These are phyloP conservation scores for Wasmannia auropunctata DNA, from an alignment of 1,140 invertebrate genomes.

Conservation along the genomic window DNA sequence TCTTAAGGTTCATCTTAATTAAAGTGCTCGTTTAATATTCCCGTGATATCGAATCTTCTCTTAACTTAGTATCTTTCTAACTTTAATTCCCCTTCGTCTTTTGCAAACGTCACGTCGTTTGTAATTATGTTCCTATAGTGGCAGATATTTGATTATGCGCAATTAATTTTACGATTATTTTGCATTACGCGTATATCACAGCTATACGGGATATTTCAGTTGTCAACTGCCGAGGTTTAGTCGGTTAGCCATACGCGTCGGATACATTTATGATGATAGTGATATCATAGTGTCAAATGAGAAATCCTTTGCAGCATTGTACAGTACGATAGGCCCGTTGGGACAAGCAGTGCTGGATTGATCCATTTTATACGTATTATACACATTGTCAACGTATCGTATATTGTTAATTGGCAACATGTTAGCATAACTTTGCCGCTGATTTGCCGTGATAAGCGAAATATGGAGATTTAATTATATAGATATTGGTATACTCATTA, in stretches of 20 bases:
- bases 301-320: constrained; percentile 27
- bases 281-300: constrained; percentile 11
- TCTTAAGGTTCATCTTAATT: constrained; percentile 35
- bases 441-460: constrained; percentile 7
- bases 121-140: background rate
- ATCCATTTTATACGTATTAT: constrained; percentile 28
- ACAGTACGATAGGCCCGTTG: background rate
- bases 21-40: constrained; percentile 43
- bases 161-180: constrained; percentile 34
- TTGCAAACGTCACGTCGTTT: background rate
- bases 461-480: constrained; percentile 41
- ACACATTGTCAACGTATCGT: constrained; percentile 37
- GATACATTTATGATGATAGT: constrained; percentile 5
- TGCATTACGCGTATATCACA: background rate
- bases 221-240: background rate
- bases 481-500: background rate
- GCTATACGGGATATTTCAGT: background rate
- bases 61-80: constrained; percentile 3
- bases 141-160: background rate
- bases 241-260: background rate
- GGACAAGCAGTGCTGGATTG: background rate
- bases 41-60: constrained; percentile 9
- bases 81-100: background rate
- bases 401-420: constrained; percentile 35
- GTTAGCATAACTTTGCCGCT: constrained; percentile 16